Conservation (phyloP, 2,888 invertebrate species). For the Eupithecia vulgata region DNA sequence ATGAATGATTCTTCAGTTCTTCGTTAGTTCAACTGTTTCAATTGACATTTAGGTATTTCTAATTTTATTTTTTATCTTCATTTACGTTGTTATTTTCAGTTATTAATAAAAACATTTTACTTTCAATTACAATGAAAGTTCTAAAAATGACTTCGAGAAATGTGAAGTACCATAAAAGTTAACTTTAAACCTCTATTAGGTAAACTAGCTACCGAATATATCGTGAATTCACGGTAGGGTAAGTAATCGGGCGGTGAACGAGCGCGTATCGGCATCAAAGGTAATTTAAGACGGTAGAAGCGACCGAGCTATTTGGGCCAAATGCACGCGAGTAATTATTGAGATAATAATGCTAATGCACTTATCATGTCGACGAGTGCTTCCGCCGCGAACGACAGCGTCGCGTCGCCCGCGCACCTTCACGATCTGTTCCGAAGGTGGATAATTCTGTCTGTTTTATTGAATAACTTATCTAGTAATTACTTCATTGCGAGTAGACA, state of each 20-base stretch:
- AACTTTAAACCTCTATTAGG: constrained; percentile 25
- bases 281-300: constrained; percentile 77
- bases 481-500: constrained; percentile 6
- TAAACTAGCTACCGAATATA: constrained; percentile 33
- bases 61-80: too few species aligned
- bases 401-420: constrained; percentile 54
- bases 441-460: constrained; percentile 30
- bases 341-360: constrained; percentile 84
- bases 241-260: constrained; percentile 60
- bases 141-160: not conserved
- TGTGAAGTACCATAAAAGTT: constrained; percentile 17
- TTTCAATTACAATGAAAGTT: not conserved
- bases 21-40: not conserved
- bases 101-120: not conserved
- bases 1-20: not conserved
- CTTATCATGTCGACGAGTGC: constrained; percentile 81
- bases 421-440: constrained; percentile 57
- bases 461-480: constrained; percentile 14
- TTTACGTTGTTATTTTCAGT: not conserved
- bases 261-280: constrained; percentile 64
- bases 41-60: too few species aligned
- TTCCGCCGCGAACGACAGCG: constrained; percentile 64
- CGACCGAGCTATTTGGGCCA: constrained; percentile 78
- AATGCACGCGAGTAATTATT: constrained; percentile 83
- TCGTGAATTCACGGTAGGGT: constrained; percentile 47